Conservation (phyloP, 2,888 invertebrate genomes). For the Ochropleura plecta region DNA sequence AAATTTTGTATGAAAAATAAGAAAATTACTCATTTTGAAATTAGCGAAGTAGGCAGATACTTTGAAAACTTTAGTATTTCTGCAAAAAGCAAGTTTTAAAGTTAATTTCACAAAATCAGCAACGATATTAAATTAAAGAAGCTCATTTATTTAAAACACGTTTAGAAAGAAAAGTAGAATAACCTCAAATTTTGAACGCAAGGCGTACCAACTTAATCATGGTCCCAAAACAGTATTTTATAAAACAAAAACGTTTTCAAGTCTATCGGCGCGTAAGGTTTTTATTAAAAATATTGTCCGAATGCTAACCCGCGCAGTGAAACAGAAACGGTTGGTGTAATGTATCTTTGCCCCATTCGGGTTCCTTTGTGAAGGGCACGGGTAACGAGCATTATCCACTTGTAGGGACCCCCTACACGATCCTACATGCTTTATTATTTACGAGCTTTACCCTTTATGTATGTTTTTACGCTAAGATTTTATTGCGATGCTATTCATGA, state of each 20-base stretch:
- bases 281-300: conserved; percentile 81
- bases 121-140: background rate
- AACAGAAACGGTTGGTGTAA: conserved; percentile 85
- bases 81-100: background rate
- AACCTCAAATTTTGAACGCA: conserved; percentile 13
- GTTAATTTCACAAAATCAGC: background rate
- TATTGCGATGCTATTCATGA: conserved; percentile 88
- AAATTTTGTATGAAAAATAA: background rate
- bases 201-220: conserved; percentile 56
- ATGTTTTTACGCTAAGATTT: conserved; percentile 90
- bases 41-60: background rate
- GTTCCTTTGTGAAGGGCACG: conserved; percentile 85
- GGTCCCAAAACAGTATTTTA: conserved; percentile 68
- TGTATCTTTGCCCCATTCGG: conserved; percentile 87
- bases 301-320: conserved; percentile 77
- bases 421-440: conserved; percentile 89
- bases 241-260: conserved; percentile 66
- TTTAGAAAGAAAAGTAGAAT: conserved; percentile 8
- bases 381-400: conserved; percentile 88
- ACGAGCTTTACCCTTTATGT: conserved; percentile 87
- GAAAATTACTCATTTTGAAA: background rate
- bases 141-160: background rate
- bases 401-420: conserved; percentile 78
- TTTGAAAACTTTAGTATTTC: background rate
- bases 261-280: conserved; percentile 73